Evolutionary conservation across 2,888 invertebrate genomes (phyloP), one percentile per base, ranked within the genome.

Genomic region (Anoplius nigerrimus): DNA sequence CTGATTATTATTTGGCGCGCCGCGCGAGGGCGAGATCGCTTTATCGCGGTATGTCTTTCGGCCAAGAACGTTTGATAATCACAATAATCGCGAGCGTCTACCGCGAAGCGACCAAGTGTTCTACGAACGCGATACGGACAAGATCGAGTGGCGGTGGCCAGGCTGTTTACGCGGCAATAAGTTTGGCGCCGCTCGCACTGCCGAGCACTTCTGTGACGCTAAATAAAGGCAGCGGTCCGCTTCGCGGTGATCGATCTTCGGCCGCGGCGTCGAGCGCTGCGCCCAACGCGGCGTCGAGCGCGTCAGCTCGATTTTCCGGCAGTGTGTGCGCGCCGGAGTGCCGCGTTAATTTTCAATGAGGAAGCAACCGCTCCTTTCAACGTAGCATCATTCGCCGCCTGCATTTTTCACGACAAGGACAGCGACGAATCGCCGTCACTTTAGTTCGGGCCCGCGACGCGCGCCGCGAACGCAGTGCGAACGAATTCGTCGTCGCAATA

Each of bases 331-430:
- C 8, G 24, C 34, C 1, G 22, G 18, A 21, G 42, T 48, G 45
- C 43, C 51, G 61, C 43, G 46, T 73, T 55, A 65, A 73, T 57
- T 57, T 72, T 73, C 61, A 55, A 73, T 61, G 56, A 61, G 45
- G 21, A 45, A 27, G 53, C 57, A 68, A 64, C 59, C 15, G 52
- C 27, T 55, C 52, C 53, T 58, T 73, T 63, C 56, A 22, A n/a
- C 51, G n/a, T 11, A 13, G 24, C 46, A 24, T 48, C 51, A 46
- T 55, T 46, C 62, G 58, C 51, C 57, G 16, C 53, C 57, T 62
- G 66, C 64, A 71, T 71, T 71, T 62, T 71, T 71, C 54, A 64
- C 18, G 18, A 60, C 20, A 42, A 20, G 51, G 27, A 46, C 62
- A 58, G 20, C 53, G 2, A 51, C 48, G 34, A 57, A 68, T 65